phyloP scores from a whole-genome alignment of 2,113 vertebrate species.

The Maccullochella peelii region DNA sequence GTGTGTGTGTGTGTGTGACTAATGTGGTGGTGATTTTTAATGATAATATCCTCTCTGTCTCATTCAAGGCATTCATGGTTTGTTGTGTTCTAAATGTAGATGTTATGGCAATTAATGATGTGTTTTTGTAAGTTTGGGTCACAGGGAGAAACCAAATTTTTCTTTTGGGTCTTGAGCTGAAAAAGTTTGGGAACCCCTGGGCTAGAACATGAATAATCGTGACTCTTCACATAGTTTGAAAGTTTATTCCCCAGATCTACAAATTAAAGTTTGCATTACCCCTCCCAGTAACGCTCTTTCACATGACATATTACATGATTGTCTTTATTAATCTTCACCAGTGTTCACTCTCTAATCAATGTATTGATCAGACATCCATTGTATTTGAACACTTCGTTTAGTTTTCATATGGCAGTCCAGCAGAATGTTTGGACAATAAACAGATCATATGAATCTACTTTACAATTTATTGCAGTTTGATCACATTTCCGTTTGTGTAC shows the following conservation, averaged over 20 bases:
- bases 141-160: too few species aligned
- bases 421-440: background rate
- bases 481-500: background rate
- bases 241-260: background rate
- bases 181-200: too few species aligned
- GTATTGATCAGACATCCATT: background rate
- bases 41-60: too few species aligned
- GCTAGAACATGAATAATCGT: background rate
- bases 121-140: too few species aligned
- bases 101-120: too few species aligned
- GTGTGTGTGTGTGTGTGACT: too few species aligned
- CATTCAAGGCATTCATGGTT: too few species aligned
- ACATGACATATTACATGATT: background rate
- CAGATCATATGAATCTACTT: background rate
- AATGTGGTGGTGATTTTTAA: too few species aligned
- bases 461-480: background rate
- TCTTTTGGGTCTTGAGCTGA: too few species aligned
- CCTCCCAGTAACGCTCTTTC: background rate
- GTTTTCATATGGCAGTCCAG: background rate
- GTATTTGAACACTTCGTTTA: background rate
- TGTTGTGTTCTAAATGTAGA: too few species aligned
- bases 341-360: background rate
- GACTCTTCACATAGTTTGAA: background rate
- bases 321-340: background rate
- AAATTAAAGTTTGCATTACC: background rate